Evolutionary conservation across 2,888 invertebrate species (phyloP).

Genomic region (Tetrapedia diversipes): DNA sequence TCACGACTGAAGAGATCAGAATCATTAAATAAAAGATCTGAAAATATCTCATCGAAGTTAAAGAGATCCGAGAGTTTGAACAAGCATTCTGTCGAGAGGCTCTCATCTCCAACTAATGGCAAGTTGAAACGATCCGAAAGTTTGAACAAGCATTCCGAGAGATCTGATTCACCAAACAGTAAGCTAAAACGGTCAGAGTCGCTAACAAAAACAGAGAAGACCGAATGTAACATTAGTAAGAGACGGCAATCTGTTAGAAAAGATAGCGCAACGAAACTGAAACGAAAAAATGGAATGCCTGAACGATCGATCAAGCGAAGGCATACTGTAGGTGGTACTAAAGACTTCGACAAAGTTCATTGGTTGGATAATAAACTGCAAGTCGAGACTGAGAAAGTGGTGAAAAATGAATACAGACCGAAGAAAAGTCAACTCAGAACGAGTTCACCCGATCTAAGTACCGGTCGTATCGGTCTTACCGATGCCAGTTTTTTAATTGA

Average conservation of each 20-base stretch:
- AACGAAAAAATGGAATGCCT: conserved; percentile 91
- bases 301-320: conserved; percentile 93
- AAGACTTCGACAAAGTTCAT: conserved; percentile 89
- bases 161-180: conserved; percentile 80
- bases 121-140: conserved; percentile 80
- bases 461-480: conserved; percentile 76
- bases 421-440: conserved; percentile 85
- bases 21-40: conserved; percentile 86
- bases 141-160: conserved; percentile 80
- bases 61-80: conserved; percentile 87
- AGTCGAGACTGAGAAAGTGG: conserved; percentile 82
- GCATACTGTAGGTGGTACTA: conserved; percentile 97
- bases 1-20: conserved; percentile 86
- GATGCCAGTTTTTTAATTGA: conserved; percentile 83
- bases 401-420: conserved; percentile 84
- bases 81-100: conserved; percentile 82
- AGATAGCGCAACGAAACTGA: conserved; percentile 86
- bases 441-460: conserved; percentile 86
- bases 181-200: conserved; percentile 86
- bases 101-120: conserved; percentile 75
- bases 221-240: conserved; percentile 91
- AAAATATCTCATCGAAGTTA: conserved; percentile 84
- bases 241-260: conserved; percentile 84
- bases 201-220: conserved; percentile 89
- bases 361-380: conserved; percentile 85